Percentiles rank a stretch among this genome's conserved stretches.
phyloP scores from a whole-genome alignment of 92 coral and sea anemone species.

The Heliopora coerulea region DNA sequence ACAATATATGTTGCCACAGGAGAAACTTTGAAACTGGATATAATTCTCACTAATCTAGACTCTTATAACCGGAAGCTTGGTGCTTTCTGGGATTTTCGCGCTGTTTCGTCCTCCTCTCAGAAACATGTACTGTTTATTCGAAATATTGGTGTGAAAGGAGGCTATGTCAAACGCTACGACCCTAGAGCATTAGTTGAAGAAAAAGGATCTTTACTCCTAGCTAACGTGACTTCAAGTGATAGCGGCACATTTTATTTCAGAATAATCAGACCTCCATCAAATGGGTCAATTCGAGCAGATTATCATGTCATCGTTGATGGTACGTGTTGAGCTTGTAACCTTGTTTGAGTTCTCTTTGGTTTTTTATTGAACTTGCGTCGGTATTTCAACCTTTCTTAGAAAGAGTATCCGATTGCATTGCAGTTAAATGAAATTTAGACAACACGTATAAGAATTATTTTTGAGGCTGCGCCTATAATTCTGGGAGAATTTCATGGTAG shows the following conservation, averaged over 20 bases:
- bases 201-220: not conserved
- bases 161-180: not conserved
- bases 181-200: not conserved
- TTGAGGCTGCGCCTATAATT: too few species aligned
- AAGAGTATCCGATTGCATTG: too few species aligned
- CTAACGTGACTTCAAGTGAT: slow-evolving; percentile 2
- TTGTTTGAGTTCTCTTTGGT: not conserved
- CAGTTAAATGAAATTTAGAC: too few species aligned
- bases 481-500: too few species aligned
- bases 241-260: slow-evolving; percentile 14
- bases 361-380: too few species aligned
- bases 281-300: not conserved
- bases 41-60: not conserved
- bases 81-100: slow-evolving; percentile 20
- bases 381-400: too few species aligned
- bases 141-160: not conserved
- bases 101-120: not conserved
- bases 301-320: slow-evolving; percentile 19
- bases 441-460: too few species aligned
- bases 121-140: not conserved
- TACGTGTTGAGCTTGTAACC: not conserved
- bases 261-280: not conserved
- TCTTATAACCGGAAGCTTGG: not conserved
- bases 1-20: slow-evolving; percentile 22
- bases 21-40: not conserved